phyloP scores from a whole-genome alignment of 1,140 invertebrate genomes.

The Ips nitidus region DNA sequence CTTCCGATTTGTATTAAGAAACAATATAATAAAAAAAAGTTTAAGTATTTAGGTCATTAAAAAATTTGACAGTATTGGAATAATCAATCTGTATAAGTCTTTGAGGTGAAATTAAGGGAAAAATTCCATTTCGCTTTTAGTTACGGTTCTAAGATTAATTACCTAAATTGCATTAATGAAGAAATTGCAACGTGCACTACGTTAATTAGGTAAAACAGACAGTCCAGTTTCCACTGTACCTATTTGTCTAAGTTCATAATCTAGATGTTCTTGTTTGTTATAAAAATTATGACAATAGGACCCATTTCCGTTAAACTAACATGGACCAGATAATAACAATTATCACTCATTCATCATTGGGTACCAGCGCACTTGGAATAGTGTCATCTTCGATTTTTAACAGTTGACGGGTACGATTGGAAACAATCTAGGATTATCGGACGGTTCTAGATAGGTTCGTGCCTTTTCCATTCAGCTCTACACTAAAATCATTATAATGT shows the following conservation, averaged over 20 bases:
- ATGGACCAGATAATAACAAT: slow-evolving; percentile 45
- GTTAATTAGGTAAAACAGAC: slow-evolving; percentile 3
- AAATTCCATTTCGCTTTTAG: no score
- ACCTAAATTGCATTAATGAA: no score
- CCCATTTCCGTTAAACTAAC: slow-evolving; percentile 45
- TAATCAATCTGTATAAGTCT: no score
- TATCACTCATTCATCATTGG: slow-evolving; percentile 38
- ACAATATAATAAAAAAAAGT: not conserved
- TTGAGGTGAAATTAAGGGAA: no score
- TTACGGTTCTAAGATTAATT: no score
- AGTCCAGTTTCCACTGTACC: not conserved
- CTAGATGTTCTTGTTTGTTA: slow-evolving; percentile 41
- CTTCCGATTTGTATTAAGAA: no score
- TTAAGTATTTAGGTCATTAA: slow-evolving; percentile 1
- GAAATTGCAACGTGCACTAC: no score
- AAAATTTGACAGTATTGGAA: slow-evolving; percentile 6
- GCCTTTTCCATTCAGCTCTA: no score
- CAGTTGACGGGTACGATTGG: slow-evolving; percentile 20
- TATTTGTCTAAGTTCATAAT: slow-evolving; percentile 11
- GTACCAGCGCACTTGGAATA: slow-evolving; percentile 20
- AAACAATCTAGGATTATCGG: slow-evolving; percentile 23
- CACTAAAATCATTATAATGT: slow-evolving; percentile 1
- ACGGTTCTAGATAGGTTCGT: slow-evolving; percentile 4
- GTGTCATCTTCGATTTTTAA: slow-evolving; percentile 32
- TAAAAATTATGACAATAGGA: slow-evolving; percentile 44